Conservation (phyloP, 2,113 vertebrate genomes). For the Indri indri region DNA sequence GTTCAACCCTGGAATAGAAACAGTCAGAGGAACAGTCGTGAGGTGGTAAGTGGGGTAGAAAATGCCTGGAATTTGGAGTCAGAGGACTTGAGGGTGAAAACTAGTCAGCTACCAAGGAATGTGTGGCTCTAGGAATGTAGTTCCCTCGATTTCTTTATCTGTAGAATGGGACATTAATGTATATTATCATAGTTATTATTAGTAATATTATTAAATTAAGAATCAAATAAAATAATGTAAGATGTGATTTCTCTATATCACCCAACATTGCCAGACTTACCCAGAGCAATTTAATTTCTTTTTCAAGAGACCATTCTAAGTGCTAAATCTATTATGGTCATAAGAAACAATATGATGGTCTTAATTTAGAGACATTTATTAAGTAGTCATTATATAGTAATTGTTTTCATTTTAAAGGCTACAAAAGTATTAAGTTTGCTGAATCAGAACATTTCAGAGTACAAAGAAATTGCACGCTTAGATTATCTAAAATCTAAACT, state of each 20-base stretch:
- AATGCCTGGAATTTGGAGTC: background rate
- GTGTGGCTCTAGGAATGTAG: background rate
- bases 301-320: background rate
- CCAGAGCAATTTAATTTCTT: background rate
- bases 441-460: background rate
- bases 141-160: background rate
- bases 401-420: conserved; percentile 20
- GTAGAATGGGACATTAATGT: background rate
- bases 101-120: background rate
- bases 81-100: background rate
- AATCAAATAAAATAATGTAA: background rate
- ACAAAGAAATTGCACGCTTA: background rate
- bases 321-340: background rate
- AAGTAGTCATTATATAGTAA: background rate
- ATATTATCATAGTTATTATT: background rate
- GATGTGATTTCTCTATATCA: background rate
- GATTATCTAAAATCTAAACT: background rate
- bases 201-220: background rate
- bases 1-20: background rate
- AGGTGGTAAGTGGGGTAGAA: background rate
- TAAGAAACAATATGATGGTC: background rate
- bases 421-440: background rate
- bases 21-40: accelerated
- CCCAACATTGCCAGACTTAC: background rate
- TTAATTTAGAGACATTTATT: conserved; percentile 6